A percentile compares a stretch with the other conserved stretches of the same genome.
Conservation (phyloP, 2,888 invertebrate species). For the Nasonovia ribisnigri region DNA sequence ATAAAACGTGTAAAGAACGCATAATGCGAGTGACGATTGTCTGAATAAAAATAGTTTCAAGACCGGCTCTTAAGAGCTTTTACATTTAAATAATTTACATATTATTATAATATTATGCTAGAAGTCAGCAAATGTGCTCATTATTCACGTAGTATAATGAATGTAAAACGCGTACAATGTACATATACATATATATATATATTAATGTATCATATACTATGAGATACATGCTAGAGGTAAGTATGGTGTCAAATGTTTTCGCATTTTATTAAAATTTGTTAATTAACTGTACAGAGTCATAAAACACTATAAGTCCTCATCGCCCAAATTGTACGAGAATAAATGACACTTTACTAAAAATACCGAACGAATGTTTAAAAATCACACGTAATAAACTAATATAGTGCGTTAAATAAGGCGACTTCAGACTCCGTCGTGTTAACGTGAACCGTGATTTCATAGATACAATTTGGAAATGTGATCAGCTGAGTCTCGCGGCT, state of each 20-base stretch:
- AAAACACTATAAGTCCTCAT: not conserved
- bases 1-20: not conserved
- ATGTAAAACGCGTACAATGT: not conserved
- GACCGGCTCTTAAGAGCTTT: not conserved
- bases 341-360: not conserved
- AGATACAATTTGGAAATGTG: not conserved
- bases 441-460: not conserved
- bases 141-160: not conserved
- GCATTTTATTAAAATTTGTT: not conserved
- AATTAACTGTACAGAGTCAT: not conserved
- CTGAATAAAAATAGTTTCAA: not conserved
- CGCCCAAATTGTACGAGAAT: not conserved
- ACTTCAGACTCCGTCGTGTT: not conserved
- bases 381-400: not conserved
- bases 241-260: not conserved
- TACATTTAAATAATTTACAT: conserved; percentile 19
- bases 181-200: not conserved
- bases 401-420: not conserved
- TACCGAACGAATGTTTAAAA: not conserved
- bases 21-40: not conserved
- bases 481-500: not conserved
- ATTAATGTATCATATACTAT: not conserved
- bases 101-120: not conserved
- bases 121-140: not conserved
- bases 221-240: not conserved